phyloP scores from a whole-genome alignment of 2,888 invertebrate genomes.

The Parnassius apollo region DNA sequence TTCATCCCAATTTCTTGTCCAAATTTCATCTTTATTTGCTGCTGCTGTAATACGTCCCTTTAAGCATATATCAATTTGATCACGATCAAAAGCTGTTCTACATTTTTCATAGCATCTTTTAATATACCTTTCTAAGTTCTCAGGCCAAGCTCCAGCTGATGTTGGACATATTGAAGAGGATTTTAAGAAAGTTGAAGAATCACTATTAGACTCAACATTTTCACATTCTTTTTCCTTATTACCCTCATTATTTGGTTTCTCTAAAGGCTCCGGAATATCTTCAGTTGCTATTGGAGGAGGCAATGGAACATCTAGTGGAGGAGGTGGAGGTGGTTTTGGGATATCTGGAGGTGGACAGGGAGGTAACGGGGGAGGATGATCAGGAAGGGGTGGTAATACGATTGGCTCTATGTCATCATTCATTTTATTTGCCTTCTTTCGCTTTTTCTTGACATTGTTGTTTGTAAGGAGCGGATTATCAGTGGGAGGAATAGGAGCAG shows the following conservation, averaged over 20 bases:
- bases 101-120: slow-evolving; percentile 96
- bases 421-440: slow-evolving; percentile 85
- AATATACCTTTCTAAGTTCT: slow-evolving; percentile 91
- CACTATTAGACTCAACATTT: slow-evolving; percentile 51
- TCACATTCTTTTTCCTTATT: slow-evolving; percentile 40
- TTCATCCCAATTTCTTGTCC: slow-evolving; percentile 96
- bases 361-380: slow-evolving; percentile 76
- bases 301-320: slow-evolving; percentile 60
- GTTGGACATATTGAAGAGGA: slow-evolving; percentile 57
- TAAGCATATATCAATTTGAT: slow-evolving; percentile 95
- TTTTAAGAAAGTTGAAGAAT: slow-evolving; percentile 57
- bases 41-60: slow-evolving; percentile 96
- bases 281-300: slow-evolving; percentile 72
- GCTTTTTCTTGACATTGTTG: slow-evolving; percentile 86
- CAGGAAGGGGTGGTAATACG: slow-evolving; percentile 78
- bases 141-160: slow-evolving; percentile 86
- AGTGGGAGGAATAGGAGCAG: slow-evolving; percentile 59
- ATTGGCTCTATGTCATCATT: slow-evolving; percentile 59
- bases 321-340: slow-evolving; percentile 52
- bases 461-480: slow-evolving; percentile 68
- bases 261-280: slow-evolving; percentile 64
- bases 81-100: slow-evolving; percentile 92
- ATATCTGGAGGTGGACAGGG: slow-evolving; percentile 74
- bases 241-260: slow-evolving; percentile 43
- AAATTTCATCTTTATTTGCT: slow-evolving; percentile 92